These are phyloP conservation scores for Liposcelis brunnea DNA, from an alignment of 2,888 invertebrate genomes.

Conservation along the genomic window DNA sequence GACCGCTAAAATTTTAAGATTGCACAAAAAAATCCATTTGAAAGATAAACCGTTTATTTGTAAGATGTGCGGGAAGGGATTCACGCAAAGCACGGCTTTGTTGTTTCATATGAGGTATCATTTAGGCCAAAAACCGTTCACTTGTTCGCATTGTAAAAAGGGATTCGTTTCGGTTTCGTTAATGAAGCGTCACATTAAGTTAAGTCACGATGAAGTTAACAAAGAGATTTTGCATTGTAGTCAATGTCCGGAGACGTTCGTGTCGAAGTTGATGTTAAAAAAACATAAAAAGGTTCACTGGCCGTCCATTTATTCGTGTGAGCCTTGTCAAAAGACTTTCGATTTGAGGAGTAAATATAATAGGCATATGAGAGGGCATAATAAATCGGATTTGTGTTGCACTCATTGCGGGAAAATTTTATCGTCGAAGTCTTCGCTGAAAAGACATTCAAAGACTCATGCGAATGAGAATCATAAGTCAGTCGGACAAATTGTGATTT, in stretches of 20 bases:
- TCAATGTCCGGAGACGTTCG: background rate
- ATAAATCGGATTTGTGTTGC: background rate
- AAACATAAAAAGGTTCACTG: background rate
- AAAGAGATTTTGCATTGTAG: background rate
- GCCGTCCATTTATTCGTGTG: background rate
- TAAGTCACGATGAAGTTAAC: background rate
- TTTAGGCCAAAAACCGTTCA: slow-evolving; percentile 11
- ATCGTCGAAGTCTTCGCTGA: slow-evolving; percentile 1
- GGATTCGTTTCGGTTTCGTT: slow-evolving; percentile 11
- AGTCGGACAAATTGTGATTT: too few relatives aligned
- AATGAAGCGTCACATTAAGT: slow-evolving; percentile 9
- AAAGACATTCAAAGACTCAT: background rate
- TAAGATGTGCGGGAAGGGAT: slow-evolving; percentile 10
- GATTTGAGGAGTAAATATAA: background rate
- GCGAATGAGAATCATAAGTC: too few relatives aligned
- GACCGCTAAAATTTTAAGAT: slow-evolving; percentile 3
- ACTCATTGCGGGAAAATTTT: background rate
- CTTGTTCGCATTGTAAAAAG: slow-evolving; percentile 10
- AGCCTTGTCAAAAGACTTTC: background rate
- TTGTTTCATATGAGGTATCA: slow-evolving; percentile 13
- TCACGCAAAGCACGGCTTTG: slow-evolving; percentile 11
- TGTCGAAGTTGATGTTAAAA: background rate
- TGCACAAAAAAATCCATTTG: slow-evolving; percentile 6
- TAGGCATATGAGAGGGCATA: slow-evolving; percentile 1
- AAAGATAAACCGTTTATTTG: slow-evolving; percentile 10